Conservation (phyloP, 2,113 vertebrate genomes). For the Oophaga pumilio region DNA sequence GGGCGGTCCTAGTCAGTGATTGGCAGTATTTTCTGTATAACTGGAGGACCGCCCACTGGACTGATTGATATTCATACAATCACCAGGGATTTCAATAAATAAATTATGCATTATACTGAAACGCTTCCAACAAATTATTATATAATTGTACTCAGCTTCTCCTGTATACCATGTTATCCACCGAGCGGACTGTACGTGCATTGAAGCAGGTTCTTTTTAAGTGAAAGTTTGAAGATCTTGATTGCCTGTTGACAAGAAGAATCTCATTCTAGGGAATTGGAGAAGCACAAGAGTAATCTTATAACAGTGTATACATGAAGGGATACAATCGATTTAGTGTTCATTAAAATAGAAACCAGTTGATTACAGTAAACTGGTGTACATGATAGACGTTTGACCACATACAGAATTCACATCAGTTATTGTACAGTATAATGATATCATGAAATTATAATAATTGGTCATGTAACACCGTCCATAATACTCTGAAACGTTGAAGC, state of each 20-base stretch:
- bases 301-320: not conserved
- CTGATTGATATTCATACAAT: too few relatives aligned
- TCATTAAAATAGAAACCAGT: not conserved
- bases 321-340: not conserved
- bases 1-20: too few relatives aligned
- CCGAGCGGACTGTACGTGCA: too few relatives aligned
- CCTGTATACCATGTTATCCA: too few relatives aligned
- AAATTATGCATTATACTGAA: too few relatives aligned
- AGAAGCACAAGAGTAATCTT: not conserved
- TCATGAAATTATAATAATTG: not conserved
- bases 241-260: not conserved
- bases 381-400: not conserved
- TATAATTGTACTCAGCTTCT: too few relatives aligned
- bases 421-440: constrained; percentile 2
- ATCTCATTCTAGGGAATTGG: not conserved
- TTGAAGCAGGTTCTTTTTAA: too few relatives aligned
- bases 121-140: too few relatives aligned
- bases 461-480: not conserved
- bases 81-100: too few relatives aligned
- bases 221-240: too few relatives aligned
- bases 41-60: too few relatives aligned
- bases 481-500: not conserved
- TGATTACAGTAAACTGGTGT: not conserved
- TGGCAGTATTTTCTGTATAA: too few relatives aligned
- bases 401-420: not conserved